Evolutionary conservation across 2,113 vertebrate genomes (phyloP).

Genomic region (Antigone vipio): DNA sequence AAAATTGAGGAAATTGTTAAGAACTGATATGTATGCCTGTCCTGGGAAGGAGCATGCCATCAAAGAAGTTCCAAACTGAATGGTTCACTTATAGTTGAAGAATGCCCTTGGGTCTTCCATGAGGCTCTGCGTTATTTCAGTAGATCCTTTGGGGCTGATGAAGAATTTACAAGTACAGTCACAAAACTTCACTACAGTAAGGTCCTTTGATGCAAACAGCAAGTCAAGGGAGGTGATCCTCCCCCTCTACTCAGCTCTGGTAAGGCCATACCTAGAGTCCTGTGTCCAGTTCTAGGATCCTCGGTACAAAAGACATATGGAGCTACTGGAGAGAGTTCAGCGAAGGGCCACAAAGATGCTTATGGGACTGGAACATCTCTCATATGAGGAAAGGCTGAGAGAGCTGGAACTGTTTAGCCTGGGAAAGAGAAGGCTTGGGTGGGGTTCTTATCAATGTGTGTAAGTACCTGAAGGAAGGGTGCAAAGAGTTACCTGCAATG

Average conservation of each 20-base stretch:
- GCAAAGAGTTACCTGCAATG: background rate
- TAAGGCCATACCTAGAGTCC: background rate
- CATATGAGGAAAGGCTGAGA: background rate
- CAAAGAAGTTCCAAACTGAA: background rate
- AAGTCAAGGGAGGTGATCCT: background rate
- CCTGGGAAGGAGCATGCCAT: background rate
- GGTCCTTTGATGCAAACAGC: background rate
- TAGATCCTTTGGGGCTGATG: background rate
- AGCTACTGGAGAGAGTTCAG: background rate
- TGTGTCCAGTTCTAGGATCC: background rate
- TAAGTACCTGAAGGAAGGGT: background rate
- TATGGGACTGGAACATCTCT: background rate
- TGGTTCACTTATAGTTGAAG: background rate
- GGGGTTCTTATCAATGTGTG: background rate
- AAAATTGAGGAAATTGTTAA: background rate
- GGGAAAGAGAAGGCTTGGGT: background rate
- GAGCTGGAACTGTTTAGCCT: background rate
- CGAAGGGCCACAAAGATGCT: background rate
- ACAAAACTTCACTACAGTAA: background rate
- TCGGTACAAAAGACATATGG: background rate
- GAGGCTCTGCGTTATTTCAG: background rate
- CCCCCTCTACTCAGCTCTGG: background rate
- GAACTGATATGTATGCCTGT: background rate
- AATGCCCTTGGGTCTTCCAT: background rate
- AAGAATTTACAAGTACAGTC: background rate